Conservation (phyloP, 2,113 vertebrate species). For the Mormyrus lacerda region DNA sequence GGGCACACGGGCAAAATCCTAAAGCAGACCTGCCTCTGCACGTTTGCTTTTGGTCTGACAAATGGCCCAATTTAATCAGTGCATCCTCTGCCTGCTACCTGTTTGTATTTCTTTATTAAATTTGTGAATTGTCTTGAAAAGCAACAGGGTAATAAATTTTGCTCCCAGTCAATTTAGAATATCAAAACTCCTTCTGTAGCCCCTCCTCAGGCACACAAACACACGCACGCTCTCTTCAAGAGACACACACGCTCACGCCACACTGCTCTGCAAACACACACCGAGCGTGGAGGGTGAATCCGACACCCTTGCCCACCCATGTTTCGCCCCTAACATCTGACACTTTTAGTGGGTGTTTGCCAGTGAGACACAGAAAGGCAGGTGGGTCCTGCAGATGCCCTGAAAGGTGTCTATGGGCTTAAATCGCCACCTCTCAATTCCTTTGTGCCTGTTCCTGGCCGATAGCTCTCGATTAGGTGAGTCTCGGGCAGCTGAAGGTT, state of each 20-base stretch:
- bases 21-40: background rate
- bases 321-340: background rate
- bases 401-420: background rate
- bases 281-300: background rate
- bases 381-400: background rate
- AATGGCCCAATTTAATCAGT: constrained; percentile 38
- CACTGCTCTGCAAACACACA: background rate
- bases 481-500: background rate
- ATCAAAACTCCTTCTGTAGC: constrained; percentile 27
- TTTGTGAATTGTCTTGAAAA: constrained; percentile 30
- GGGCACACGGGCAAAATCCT: background rate
- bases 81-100: constrained; percentile 28
- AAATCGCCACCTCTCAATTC: background rate
- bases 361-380: background rate
- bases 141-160: constrained; percentile 31
- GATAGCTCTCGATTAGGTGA: background rate
- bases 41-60: constrained; percentile 30
- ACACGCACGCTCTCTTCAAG: background rate
- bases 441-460: background rate
- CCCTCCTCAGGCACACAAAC: background rate
- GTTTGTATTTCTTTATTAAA: constrained; percentile 36
- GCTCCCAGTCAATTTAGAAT: constrained; percentile 28
- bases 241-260: background rate
- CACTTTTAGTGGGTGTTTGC: background rate
- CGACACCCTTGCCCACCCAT: background rate